Evolutionary conservation across 1,140 invertebrate genomes (phyloP), one percentile per base, ranked within the genome.

Genomic region (Drosophila rhopaloa): DNA sequence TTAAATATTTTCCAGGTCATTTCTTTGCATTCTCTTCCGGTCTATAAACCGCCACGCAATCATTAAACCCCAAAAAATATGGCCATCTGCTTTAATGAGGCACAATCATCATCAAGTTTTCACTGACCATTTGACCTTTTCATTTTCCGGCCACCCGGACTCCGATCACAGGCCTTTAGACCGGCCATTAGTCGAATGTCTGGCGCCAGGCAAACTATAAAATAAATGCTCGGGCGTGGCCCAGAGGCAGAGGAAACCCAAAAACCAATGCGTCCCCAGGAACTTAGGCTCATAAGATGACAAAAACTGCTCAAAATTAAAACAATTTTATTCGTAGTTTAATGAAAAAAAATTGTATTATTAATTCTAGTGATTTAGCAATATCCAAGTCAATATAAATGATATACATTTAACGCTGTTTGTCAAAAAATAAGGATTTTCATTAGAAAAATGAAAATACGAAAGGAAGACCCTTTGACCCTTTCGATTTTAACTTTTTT

Each of bases 161-260:
- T 56, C 51, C 57, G 68, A 56, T 75, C 70, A 44, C 41, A 75
- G 58, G 63, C 67, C 43, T 71, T 37, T 44, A 32, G 44, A 6
- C 46, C 10, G 38, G 67, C 74, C 78, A 86, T 85, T 81, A 75
- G 78, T 67, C 56, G 76, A 86, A 86, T 78, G 75, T 58, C 79
- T 88, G 82, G 83, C 82, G 82, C 82, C 82, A 81, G 66, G 57
- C 43, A 37, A 81, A 79, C 78, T 85, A 86, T 88, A 82, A 86
- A 86, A 82, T 82, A 88, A 86, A 86, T 72, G 51, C 82, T 54
- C 60, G 44, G 83, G 76, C 75, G 83, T 76, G 83, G 58, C 66
- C 29, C 50, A 55, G 71, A 76, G 68, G 79, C 53, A 55, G 46
- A 40, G 10, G 27, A 37, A 27, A 14, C 10, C 32, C 16, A 76